phyloP scores from a whole-genome alignment of 2,113 vertebrate species.

The Oxygymnocypris stewartii region DNA sequence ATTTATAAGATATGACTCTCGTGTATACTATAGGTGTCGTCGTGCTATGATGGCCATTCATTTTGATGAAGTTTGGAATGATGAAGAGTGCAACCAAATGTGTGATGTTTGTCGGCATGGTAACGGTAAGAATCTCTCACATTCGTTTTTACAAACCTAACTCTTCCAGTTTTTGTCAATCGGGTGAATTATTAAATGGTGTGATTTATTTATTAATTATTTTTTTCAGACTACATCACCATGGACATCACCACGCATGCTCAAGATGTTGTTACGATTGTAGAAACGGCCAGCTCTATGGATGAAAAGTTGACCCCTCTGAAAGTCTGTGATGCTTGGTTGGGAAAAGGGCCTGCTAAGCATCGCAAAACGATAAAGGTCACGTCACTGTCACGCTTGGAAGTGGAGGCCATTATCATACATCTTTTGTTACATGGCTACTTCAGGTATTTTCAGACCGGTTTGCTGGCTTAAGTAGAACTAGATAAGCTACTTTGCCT shows the following conservation, averaged over 20 bases:
- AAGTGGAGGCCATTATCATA: slow-evolving; percentile 83
- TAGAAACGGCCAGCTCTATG: slow-evolving; percentile 79
- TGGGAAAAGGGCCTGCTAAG: slow-evolving; percentile 86
- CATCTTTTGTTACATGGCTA: slow-evolving; percentile 86
- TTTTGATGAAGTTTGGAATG: slow-evolving; percentile 95
- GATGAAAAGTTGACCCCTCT: slow-evolving; percentile 91
- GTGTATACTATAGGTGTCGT: slow-evolving; percentile 79
- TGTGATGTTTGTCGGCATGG: slow-evolving; percentile 87
- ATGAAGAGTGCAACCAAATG: slow-evolving; percentile 86
- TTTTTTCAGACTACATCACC: slow-evolving; percentile 72
- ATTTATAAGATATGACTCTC: background rate
- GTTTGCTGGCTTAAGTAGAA: background rate
- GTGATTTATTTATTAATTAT: background rate
- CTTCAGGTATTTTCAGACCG: slow-evolving; percentile 76
- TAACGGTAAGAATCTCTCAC: slow-evolving; percentile 68
- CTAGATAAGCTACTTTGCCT: background rate
- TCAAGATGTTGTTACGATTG: slow-evolving; percentile 81
- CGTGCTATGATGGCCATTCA: slow-evolving; percentile 89
- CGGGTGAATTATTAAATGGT: background rate
- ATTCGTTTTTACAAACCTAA: background rate
- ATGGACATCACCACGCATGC: slow-evolving; percentile 82
- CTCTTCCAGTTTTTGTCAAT: background rate
- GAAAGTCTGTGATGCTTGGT: slow-evolving; percentile 90
- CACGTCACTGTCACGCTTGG: slow-evolving; percentile 76
- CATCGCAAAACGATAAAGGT: slow-evolving; percentile 78